These are phyloP conservation scores for Apoda limacodes DNA, from an alignment of 2,888 invertebrate genomes.

Conservation along the genomic window DNA sequence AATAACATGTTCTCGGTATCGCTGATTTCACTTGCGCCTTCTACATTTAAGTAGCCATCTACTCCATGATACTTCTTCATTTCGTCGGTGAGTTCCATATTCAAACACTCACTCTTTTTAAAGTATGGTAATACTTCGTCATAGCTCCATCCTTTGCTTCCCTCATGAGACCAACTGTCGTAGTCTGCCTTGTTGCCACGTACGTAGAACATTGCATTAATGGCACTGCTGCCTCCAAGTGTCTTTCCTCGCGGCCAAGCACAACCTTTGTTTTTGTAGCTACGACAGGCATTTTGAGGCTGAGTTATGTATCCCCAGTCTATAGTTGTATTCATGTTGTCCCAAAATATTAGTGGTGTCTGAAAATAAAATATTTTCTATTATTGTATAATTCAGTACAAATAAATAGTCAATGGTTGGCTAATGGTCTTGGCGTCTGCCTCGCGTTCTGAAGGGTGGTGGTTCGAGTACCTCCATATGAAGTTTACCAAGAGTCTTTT, in stretches of 20 bases:
- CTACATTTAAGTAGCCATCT: constrained; percentile 28
- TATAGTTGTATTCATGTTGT: constrained; percentile 34
- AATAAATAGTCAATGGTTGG: too few relatives aligned
- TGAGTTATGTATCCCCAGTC: constrained; percentile 69
- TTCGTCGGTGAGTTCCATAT: too few relatives aligned
- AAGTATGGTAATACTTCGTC: too few relatives aligned
- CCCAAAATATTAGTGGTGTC: too few relatives aligned
- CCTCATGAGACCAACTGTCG: constrained; percentile 10
- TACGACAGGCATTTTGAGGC: constrained; percentile 39
- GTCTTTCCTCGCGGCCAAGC: constrained; percentile 57
- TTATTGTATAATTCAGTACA: too few relatives aligned
- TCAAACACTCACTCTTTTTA: constrained; percentile 46
- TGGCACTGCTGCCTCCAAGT: constrained; percentile 42
- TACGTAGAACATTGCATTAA: constrained; percentile 2
- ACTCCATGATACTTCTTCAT: too few relatives aligned
- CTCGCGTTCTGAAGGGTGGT: too few relatives aligned
- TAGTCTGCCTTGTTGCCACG: constrained; percentile 2
- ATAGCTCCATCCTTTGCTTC: constrained; percentile 19
- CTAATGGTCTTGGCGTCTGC: too few relatives aligned
- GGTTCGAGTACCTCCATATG: too few relatives aligned
- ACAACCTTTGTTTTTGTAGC: constrained; percentile 37
- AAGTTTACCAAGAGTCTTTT: too few relatives aligned
- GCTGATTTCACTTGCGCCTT: constrained; percentile 41
- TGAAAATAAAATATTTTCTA: too few relatives aligned
- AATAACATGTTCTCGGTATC: too few relatives aligned